Evolutionary conservation across 2,888 invertebrate species (phyloP), one percentile per base, ranked within the genome.

Genomic region (Lasioglossum pauxillum): DNA sequence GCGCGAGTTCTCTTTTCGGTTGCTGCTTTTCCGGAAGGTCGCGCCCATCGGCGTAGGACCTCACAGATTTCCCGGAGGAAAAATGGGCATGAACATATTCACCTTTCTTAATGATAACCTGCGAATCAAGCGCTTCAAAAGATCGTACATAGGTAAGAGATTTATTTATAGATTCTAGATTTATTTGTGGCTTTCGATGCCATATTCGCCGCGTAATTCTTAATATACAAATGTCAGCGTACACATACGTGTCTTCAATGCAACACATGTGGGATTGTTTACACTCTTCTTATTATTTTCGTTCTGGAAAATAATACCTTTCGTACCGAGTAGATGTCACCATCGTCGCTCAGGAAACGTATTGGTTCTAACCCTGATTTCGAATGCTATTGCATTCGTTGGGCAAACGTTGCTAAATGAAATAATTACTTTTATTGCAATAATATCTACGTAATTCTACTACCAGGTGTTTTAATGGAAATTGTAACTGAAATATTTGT

Each of bases 141-240:
- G 92, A 64, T 85, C 93, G 19, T 92, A 93, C 74, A 72, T 93
- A 79, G 94, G 94, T 94, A 88, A 94, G 94, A 31, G 27, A 35
- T 5, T 35, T 35, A 35, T 35, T 35, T 35, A 35, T 35, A 35
- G 35, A 35, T 35, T 5, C 5, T 35, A 35, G 35, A 35, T 7
- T 53, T 8, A 23, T 53, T 53, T 23, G 7, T 19, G 23, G 49
- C 49, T 53, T 53, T 53, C 23, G 0, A 23, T 8, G 2, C 8
- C 49, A 0, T 8, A 23, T 7, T 53, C 19, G 23, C 7, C 19
- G 23, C 7, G 49, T 23, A 23, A 49, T 23, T 23, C 5, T n/a
- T 10, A 53, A 53, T n/a, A n/a, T 10, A n/a, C 53, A 10, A 53
- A 53, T n/a, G 10, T n/a, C 53, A 23, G 10, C n/a, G 10, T 53